Conservation (phyloP, 1,140 invertebrate genomes). For the Papilio helenus region DNA sequence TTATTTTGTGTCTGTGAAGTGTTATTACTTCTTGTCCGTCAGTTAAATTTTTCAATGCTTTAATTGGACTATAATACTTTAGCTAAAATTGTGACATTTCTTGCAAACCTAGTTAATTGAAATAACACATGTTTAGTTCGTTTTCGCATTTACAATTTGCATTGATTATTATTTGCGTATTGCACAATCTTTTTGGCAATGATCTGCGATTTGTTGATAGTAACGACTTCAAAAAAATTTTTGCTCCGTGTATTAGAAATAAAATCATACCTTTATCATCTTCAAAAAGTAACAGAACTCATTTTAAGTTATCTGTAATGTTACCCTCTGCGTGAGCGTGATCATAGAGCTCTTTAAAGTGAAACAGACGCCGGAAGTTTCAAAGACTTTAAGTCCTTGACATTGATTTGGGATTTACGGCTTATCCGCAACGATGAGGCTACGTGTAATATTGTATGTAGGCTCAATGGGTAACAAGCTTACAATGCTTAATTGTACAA, state of each 20-base stretch:
- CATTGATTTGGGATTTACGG: constrained; percentile 21
- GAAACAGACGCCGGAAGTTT: neutral
- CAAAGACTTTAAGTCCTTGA: constrained; percentile 22
- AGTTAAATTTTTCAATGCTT: constrained; percentile 31
- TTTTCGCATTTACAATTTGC: too few species aligned
- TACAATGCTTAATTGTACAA: neutral
- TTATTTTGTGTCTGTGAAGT: constrained; percentile 45
- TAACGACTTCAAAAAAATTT: too few species aligned
- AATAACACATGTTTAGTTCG: too few species aligned
- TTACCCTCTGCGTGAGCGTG: neutral
- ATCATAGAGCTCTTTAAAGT: constrained; percentile 11
- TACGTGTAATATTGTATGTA: neutral
- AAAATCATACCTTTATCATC: too few species aligned
- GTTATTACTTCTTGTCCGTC: constrained; percentile 47
- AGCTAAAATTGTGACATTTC: neutral
- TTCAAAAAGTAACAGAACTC: neutral
- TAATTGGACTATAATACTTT: neutral
- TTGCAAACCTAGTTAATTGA: neutral
- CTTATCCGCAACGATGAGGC: neutral
- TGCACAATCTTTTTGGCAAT: too few species aligned
- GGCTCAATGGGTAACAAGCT: neutral
- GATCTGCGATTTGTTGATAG: too few species aligned
- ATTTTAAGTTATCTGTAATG: neutral
- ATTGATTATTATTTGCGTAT: too few species aligned
- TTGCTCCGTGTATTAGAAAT: too few species aligned